Conservation (phyloP, 2,113 vertebrate genomes). For the Rousettus leschenaultii region DNA sequence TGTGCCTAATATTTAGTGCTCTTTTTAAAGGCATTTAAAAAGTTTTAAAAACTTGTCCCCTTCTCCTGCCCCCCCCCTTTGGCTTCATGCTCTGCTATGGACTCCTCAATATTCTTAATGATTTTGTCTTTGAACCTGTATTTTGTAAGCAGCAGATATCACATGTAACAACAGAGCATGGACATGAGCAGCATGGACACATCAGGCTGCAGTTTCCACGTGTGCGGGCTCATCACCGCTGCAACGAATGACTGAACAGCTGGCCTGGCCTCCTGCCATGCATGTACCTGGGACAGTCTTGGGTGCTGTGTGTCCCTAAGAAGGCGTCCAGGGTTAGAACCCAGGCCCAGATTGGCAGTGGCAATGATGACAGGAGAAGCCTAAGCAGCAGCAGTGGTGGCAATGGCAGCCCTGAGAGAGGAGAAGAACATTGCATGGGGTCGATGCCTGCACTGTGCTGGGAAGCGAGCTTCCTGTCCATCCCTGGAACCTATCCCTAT, state of each 20-base stretch:
- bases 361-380: not conserved
- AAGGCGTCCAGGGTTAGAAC: not conserved
- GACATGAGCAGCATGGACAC: not conserved
- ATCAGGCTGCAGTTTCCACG: not conserved
- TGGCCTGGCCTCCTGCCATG: not conserved
- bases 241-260: not conserved
- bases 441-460: not conserved
- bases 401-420: not conserved
- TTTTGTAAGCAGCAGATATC: not conserved
- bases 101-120: not conserved
- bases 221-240: not conserved
- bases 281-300: not conserved
- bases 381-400: not conserved
- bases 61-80: not conserved
- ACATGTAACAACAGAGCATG: not conserved
- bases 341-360: not conserved
- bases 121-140: slow-evolving; percentile 10
- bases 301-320: not conserved
- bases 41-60: not conserved
- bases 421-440: not conserved
- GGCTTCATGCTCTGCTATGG: not conserved
- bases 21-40: not conserved
- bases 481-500: not conserved
- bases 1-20: not conserved
- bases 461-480: not conserved